Base-by-base conservation (phyloP, 1,140 invertebrate genomes). In the Sitobion miscanthi region DNA sequence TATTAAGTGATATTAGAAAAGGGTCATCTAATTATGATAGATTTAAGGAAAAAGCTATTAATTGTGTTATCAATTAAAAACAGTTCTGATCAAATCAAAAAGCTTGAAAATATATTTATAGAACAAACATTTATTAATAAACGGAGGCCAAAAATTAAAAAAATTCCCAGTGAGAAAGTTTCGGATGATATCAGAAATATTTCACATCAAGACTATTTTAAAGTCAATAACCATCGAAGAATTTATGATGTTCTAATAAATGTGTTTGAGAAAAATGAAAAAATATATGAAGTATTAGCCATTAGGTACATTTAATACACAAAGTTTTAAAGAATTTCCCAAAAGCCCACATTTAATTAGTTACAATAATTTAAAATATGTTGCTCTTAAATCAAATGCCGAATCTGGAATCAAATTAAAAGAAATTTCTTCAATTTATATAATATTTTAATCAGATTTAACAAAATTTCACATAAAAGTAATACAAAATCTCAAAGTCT, bases 391-490 rank as follows among this genome's bases (percentile, higher is more conserved):
- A 89, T 89, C 49, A 89, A 54, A 57, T 89, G 14, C 14, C 17
- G 9, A 89, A 89, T 52, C 49, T 49, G 87, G 49, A 57, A 89
- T n/a, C n/a, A 4, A 52, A 89, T 89, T 89, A n/a, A 89, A 89
- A 89, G 49, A 89, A 89, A 52, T 89, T 89, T n/a, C 49, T 89
- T 20, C 87, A 89, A 52, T 89, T 89, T 89, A 89, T 52, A 89
- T 89, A 52, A 52, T 89, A 35, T 89, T 88, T n/a, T 89, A 89
- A 89, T 89, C 47, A 89, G 25, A 52, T 30, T 38, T 38, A 38
- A 38, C 38, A 38, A 38, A 38, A 38, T 38, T 38, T 38, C 38
- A 38, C 38, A 38, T 38, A 38, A 38, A 38, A 38, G 38, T 38
- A 38, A 38, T 2, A 38, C 38, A 38, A 38, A 38, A 38, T 38